Conservation (phyloP, 2,888 invertebrate species). For the Nebria brevicollis region DNA sequence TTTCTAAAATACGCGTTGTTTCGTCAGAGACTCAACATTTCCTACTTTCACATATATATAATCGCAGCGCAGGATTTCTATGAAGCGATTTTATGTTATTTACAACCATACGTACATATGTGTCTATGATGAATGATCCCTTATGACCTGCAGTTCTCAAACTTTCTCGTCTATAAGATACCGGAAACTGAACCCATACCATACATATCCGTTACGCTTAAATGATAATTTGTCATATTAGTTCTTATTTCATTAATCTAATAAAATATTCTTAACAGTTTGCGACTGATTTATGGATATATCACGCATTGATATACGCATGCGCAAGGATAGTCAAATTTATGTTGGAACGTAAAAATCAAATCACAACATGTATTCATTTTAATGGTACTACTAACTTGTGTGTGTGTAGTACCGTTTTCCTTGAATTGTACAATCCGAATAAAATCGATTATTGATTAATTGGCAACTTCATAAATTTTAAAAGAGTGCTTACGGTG, state of each 20-base stretch:
- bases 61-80: slow-evolving; percentile 29
- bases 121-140: not conserved
- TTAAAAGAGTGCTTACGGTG: not conserved
- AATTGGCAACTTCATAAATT: not conserved
- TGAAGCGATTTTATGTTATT: slow-evolving; percentile 10
- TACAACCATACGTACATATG: not conserved
- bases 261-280: too few relatives aligned
- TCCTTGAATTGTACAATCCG: not conserved
- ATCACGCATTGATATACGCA: too few relatives aligned
- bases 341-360: too few relatives aligned
- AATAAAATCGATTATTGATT: not conserved
- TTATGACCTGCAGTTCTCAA: not conserved
- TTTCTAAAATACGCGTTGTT: slow-evolving; percentile 42
- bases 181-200: not conserved
- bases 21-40: slow-evolving; percentile 36
- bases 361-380: too few relatives aligned
- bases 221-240: too few relatives aligned
- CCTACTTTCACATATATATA: slow-evolving; percentile 45
- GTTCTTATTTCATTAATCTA: too few relatives aligned
- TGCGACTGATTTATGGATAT: too few relatives aligned
- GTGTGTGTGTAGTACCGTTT: not conserved
- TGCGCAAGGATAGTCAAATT: too few relatives aligned
- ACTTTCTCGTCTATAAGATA: not conserved
- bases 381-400: too few relatives aligned
- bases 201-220: not conserved